These are phyloP conservation scores for Erithacus rubecula DNA, from an alignment of 2,797 vertebrate genomes.

Conservation along the genomic window DNA sequence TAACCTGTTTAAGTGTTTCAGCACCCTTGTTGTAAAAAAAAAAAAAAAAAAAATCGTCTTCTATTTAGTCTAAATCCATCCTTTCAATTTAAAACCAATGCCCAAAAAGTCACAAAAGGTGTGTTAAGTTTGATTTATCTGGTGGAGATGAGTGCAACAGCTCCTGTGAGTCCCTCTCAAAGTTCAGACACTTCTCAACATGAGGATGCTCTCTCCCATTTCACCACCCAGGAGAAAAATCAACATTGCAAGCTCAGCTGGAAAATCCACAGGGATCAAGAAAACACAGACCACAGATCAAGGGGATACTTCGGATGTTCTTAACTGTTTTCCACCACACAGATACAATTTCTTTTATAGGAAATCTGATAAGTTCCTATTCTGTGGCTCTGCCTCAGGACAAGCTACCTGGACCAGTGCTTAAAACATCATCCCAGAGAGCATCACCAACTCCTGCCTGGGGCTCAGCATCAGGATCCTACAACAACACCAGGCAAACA, in stretches of 20 bases:
- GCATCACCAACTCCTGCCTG: background rate
- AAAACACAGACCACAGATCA: background rate
- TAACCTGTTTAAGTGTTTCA: background rate
- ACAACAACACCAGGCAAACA: background rate
- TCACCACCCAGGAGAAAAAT: background rate
- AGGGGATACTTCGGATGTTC: background rate
- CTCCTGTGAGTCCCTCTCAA: background rate
- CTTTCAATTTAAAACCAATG: background rate
- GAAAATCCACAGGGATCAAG: background rate
- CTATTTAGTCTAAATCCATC: background rate
- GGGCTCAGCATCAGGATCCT: background rate
- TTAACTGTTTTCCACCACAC: background rate
- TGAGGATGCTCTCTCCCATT: background rate
- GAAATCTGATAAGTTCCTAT: background rate
- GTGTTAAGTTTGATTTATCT: background rate
- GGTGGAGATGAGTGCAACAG: fast-evolving
- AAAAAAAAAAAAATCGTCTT: background rate
- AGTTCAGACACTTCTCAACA: background rate
- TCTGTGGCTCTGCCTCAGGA: background rate
- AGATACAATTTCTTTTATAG: background rate
- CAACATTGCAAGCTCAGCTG: background rate
- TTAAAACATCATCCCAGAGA: background rate
- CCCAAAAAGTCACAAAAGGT: background rate
- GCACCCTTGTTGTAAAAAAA: fast-evolving
- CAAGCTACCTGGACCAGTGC: background rate